Percentiles rank a stretch among this genome's conserved stretches.
Evolutionary conservation across 2,113 vertebrate genomes (phyloP).

Genomic region (Lagopus leucura): DNA sequence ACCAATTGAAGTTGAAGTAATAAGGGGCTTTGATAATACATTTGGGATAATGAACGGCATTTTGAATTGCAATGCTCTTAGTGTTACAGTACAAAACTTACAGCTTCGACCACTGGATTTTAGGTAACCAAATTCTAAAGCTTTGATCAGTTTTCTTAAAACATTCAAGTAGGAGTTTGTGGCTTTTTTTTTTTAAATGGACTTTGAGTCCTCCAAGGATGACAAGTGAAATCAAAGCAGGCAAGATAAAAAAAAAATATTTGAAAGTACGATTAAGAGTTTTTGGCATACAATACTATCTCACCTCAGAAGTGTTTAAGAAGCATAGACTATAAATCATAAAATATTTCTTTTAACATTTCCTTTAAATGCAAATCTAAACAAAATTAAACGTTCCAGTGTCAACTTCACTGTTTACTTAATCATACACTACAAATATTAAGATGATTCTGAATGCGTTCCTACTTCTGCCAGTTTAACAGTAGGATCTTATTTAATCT

Average conservation of each 20-base stretch:
- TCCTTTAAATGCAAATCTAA: background rate
- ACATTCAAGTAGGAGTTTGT: background rate
- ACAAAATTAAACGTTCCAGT: background rate
- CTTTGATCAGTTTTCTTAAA: background rate
- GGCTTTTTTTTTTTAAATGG: background rate
- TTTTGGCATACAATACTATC: background rate
- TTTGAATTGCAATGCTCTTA: background rate
- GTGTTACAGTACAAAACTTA: background rate
- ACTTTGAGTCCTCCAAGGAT: background rate
- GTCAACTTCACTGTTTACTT: background rate
- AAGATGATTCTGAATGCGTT: background rate
- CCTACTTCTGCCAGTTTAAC: background rate
- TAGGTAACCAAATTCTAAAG: background rate
- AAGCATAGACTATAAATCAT: background rate
- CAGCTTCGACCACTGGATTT: background rate
- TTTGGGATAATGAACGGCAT: background rate
- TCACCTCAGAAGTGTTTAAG: background rate
- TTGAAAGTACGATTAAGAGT: background rate
- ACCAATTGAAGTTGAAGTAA: background rate
- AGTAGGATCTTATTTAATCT: background rate
- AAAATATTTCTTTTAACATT: background rate
- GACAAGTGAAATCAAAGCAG: background rate
- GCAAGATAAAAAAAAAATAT: background rate
- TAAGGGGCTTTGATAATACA: background rate
- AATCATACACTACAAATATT: background rate